Percentiles rank a stretch among this genome's conserved stretches.
Evolutionary conservation across 2,888 invertebrate species (phyloP).

Genomic region (Lypha dubia): DNA sequence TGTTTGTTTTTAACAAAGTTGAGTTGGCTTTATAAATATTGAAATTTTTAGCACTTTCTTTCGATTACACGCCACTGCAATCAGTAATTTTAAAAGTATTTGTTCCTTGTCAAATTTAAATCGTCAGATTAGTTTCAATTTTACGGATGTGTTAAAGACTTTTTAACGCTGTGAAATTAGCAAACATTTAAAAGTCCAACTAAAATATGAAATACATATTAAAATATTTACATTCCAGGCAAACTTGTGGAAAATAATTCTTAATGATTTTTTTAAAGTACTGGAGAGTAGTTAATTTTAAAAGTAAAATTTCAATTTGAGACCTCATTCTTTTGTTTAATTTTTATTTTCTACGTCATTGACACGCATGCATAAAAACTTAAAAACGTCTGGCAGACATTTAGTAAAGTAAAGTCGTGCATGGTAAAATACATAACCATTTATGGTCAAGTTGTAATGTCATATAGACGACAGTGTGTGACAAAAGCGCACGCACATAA

Average conservation of each 20-base stretch:
- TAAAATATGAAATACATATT: not conserved
- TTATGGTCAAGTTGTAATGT: constrained; percentile 55
- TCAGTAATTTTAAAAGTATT: not conserved
- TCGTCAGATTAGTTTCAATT: not conserved
- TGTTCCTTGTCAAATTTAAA: not conserved
- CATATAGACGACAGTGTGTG: constrained; percentile 34
- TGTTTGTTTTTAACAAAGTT: no score
- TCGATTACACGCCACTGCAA: not conserved
- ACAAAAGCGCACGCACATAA: constrained; percentile 10
- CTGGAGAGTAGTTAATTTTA: constrained; percentile 4
- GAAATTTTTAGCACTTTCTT: not conserved
- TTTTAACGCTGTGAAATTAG: not conserved
- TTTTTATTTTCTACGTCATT: constrained; percentile 28
- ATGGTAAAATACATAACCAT: constrained; percentile 22
- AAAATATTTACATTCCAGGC: no score
- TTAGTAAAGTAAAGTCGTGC: constrained; percentile 22
- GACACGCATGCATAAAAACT: constrained; percentile 39
- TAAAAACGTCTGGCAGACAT: constrained; percentile 53
- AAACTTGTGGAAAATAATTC: not conserved
- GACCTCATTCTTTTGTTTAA: constrained; percentile 10
- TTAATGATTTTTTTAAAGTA: no score
- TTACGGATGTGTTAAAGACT: not conserved
- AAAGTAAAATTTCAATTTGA: constrained; percentile 20
- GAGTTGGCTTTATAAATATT: no score
- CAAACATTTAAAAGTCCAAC: not conserved